Base-by-base conservation (phyloP, 2,888 invertebrate genomes). In the Chalcis sispes region DNA sequence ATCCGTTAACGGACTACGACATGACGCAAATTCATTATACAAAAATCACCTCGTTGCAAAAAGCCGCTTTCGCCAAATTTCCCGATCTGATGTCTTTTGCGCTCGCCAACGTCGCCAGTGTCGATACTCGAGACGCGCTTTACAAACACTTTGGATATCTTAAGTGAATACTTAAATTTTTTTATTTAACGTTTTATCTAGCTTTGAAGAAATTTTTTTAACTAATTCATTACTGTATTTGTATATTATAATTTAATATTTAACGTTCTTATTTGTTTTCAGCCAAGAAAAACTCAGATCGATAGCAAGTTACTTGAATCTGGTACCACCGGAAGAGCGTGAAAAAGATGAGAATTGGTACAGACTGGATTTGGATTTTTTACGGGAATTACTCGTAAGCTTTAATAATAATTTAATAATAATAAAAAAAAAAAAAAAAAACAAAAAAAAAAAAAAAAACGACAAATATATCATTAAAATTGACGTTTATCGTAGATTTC, bases 11-110 rank as follows among this genome's bases (percentile, higher is more conserved):
- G 0, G 97, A 98, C 85, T 94, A 95, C 78, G 97, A 98, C 84
- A 97, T 99, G 94, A 96, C 96, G 42, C 93, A 96, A 84, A 90
- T 95, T 32, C 99, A 99, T 89, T 99, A 99, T 87, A 93, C 95
- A 29, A 94, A 95, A 88, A 97, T 99, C 50, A 96, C 96, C 1
- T 95, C 95, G 0, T 90, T 99, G 67, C 98, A 96, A 92, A 96
- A 95, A 90, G 97, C 97, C 0, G 95, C 96, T 0, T 99, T 98
- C 89, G 94, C 95, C 0, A 95, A 97, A 87, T 78, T 81, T n/a
- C 98, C 97, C 88, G 93, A 95, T 4, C 89, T 99, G 71, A 91
- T 94, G 56, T 92, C 94, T 79, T 98, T 99, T 89, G 93, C 98
- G 0, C 89, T 99, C 42, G 93, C 97, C 0, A 99, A 98, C 89